Evolutionary conservation across 1,140 invertebrate genomes (phyloP).

Genomic region (Lasaia peninsularis): DNA sequence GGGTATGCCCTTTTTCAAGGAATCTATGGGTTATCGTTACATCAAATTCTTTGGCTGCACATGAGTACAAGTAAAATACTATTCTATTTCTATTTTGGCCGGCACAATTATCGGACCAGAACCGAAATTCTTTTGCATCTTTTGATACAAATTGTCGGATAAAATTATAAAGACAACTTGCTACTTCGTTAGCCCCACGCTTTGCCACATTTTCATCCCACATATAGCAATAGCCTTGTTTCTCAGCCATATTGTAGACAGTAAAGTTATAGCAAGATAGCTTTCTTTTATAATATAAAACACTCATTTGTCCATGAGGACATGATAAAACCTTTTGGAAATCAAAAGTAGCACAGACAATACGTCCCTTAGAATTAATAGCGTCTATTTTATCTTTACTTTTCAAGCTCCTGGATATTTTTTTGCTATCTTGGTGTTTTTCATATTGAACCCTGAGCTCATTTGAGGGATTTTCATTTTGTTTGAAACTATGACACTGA

Average conservation of each 20-base stretch:
- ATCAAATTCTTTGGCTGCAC: conserved; percentile 6
- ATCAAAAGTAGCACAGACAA: conserved; percentile 21
- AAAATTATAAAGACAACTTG: too few species aligned
- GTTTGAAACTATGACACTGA: conserved; percentile 15
- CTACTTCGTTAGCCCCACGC: conserved; percentile 6
- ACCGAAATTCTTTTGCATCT: not conserved
- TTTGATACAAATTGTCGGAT: too few species aligned
- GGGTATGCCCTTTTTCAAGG: conserved; percentile 14
- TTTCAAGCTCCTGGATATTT: conserved; percentile 16
- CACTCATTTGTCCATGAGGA: conserved; percentile 21
- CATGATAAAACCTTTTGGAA: conserved; percentile 20
- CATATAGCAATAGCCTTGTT: conserved; percentile 1
- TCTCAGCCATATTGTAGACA: not conserved
- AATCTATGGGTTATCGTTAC: conserved; percentile 12
- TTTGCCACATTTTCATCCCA: conserved; percentile 4
- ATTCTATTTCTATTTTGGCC: conserved; percentile 11
- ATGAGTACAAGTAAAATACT: conserved; percentile 5
- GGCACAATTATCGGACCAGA: not conserved
- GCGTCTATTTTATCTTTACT: conserved; percentile 17
- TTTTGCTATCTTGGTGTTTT: conserved; percentile 17
- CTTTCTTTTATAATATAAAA: conserved; percentile 21
- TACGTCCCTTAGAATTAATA: not conserved
- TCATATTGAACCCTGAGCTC: conserved; percentile 5
- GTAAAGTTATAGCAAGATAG: conserved; percentile 10
- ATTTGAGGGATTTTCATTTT: conserved; percentile 2